phyloP scores from a whole-genome alignment of 2,113 vertebrate genomes.

The Nymphicus hollandicus region DNA sequence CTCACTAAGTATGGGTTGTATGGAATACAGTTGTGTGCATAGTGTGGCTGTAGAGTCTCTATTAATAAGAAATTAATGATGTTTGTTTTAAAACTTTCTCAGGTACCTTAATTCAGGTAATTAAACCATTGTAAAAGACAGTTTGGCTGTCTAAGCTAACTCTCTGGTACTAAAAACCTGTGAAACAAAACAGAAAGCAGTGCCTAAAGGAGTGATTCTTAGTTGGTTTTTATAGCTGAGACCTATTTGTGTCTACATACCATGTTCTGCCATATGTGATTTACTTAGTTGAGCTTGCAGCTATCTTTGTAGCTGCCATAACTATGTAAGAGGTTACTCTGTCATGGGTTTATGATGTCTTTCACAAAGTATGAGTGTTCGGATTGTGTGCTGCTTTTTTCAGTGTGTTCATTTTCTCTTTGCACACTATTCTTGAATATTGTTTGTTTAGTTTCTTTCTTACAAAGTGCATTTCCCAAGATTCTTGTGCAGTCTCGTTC shows the following conservation, averaged over 20 bases:
- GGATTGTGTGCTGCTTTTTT: background rate
- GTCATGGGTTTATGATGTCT: background rate
- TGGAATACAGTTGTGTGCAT: background rate
- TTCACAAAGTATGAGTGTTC: background rate
- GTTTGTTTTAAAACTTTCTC: background rate
- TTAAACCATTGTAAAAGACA: background rate
- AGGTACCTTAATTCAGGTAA: background rate
- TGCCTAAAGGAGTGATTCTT: background rate
- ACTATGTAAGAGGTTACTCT: slow-evolving; percentile 1
- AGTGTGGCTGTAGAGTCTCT: background rate
- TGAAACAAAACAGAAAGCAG: background rate
- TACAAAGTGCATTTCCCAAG: background rate
- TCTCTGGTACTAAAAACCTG: background rate
- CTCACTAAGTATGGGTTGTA: background rate
- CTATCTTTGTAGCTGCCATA: background rate
- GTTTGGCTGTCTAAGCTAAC: background rate
- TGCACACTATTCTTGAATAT: background rate
- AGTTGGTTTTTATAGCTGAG: background rate
- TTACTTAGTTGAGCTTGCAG: background rate
- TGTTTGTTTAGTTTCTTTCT: background rate
- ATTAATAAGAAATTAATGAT: background rate
- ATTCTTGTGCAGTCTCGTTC: background rate
- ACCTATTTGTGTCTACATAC: background rate
- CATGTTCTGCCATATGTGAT: background rate
- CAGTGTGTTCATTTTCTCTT: background rate